Evolutionary conservation across 2,888 invertebrate species (phyloP), one percentile per base, ranked within the genome.

Genomic region (Lapara coniferarum): DNA sequence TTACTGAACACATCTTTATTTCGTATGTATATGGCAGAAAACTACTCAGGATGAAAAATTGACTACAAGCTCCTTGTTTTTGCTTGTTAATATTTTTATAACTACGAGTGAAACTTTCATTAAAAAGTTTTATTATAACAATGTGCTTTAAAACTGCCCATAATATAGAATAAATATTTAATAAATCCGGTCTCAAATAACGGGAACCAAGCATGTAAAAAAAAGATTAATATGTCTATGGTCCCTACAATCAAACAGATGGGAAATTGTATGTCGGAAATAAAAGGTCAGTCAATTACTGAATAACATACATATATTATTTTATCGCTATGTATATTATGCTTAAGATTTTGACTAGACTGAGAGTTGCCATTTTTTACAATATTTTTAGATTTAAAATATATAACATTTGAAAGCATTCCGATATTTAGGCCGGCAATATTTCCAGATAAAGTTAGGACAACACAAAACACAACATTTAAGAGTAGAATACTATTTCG

Each of bases 291-390:
- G 59, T 63, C 63, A 63, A 49, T 49, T 63, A 49, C 19, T 44
- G 49, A 63, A 63, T 49, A 19, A 63, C 12, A 63, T 63, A 19
- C 46, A 49, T 46, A 59, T 59, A 59, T n/a, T n/a, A 12, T 5
- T 59, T n/a, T 16, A 63, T 10, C 4, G 13, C 16, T 63, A 49
- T 63, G 72, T 73, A 75, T 75, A 77, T 78, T 75, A 79, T 77
- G 77, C 74, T 66, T 77, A 73, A 51, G 79, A 78, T 78, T 77
- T 77, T 79, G 83, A 82, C 83, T 82, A 83, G 80, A 79, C 75
- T 72, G 70, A 75, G 19, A 19, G 49, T 63, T 49, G 46, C 63
- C 46, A 63, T 49, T 19, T n/a, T 44, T 44, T 46, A 59, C n/a
- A 46, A 13, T 14, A 25, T 68, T 57, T 63, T 37, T 55, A 55